A percentile compares a stretch with the other conserved stretches of the same genome.
phyloP scores from a whole-genome alignment of 1,140 invertebrate genomes.

The Mizuhopecten yessoensis region DNA sequence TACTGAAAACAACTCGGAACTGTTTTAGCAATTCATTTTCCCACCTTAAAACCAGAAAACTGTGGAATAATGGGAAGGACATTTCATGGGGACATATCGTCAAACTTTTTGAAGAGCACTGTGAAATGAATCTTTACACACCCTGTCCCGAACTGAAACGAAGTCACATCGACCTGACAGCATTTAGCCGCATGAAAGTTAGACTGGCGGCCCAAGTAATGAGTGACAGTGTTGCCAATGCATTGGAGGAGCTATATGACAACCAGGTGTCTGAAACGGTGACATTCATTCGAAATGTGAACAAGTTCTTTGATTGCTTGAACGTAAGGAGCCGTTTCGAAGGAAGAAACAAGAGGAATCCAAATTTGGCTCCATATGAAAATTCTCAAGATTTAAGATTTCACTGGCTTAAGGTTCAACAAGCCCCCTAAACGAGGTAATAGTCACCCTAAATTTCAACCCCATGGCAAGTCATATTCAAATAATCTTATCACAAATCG shows the following conservation, averaged over 20 bases:
- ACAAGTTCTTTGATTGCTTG: slow-evolving; percentile 65
- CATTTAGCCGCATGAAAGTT: slow-evolving; percentile 59
- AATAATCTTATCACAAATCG: too few species aligned
- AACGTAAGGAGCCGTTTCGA: slow-evolving; percentile 60
- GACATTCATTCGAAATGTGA: slow-evolving; percentile 45
- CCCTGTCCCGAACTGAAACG: slow-evolving; percentile 53
- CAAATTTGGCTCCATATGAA: slow-evolving; percentile 48
- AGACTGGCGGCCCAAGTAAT: slow-evolving; percentile 58
- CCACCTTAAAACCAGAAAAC: slow-evolving; percentile 54
- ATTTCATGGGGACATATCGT: slow-evolving; percentile 63
- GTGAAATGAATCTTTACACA: slow-evolving; percentile 52
- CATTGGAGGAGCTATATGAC: slow-evolving; percentile 56
- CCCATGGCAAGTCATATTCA: too few species aligned
- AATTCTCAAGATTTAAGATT: slow-evolving; percentile 49
- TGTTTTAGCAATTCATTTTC: slow-evolving; percentile 64
- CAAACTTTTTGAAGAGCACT: slow-evolving; percentile 61
- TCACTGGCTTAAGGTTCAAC: slow-evolving; percentile 51
- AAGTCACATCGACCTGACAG: slow-evolving; percentile 54
- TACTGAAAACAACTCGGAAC: slow-evolving; percentile 49
- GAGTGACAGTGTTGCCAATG: slow-evolving; percentile 42
- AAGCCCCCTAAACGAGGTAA: too few species aligned
- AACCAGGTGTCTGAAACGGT: slow-evolving; percentile 45
- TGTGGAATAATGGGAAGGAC: slow-evolving; percentile 60
- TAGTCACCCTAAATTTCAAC: too few species aligned
- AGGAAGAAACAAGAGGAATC: slow-evolving; percentile 55